phyloP scores from a whole-genome alignment of 2,113 vertebrate species.

The Acanthisitta chloris region DNA sequence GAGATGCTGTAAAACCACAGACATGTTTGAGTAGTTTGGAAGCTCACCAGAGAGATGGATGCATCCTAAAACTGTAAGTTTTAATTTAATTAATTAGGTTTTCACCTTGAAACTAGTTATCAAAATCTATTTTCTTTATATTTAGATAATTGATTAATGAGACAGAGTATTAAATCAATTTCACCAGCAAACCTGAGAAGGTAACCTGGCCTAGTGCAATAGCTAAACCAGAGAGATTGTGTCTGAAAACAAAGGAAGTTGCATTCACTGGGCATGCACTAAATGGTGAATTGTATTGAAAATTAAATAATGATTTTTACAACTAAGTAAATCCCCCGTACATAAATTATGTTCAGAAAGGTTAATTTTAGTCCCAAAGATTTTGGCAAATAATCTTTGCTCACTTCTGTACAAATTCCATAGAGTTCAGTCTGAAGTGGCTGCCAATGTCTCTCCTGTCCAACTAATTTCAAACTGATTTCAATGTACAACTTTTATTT shows the following conservation, averaged over 20 bases:
- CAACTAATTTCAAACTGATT: not conserved
- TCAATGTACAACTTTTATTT: not conserved
- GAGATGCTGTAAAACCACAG: not conserved
- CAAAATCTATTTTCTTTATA: not conserved
- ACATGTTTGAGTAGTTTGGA: not conserved
- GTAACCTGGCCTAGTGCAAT: not conserved
- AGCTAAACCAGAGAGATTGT: not conserved
- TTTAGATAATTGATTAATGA: not conserved
- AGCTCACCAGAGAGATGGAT: not conserved
- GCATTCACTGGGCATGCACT: not conserved
- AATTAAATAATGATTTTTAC: not conserved
- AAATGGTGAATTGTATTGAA: not conserved
- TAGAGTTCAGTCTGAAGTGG: not conserved
- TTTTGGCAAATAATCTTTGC: not conserved
- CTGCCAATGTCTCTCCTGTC: not conserved
- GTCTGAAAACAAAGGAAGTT: not conserved
- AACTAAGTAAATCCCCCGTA: not conserved
- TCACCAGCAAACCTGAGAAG: accelerated
- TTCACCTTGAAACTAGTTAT: not conserved
- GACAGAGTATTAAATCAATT: not conserved
- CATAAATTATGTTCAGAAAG: not conserved
- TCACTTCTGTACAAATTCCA: not conserved
- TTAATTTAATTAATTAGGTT: not conserved
- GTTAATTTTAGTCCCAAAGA: not conserved
- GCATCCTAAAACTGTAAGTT: not conserved